These are phyloP conservation scores for Balearica regulorum DNA, from an alignment of 2,797 vertebrate species.

Conservation along the genomic window DNA sequence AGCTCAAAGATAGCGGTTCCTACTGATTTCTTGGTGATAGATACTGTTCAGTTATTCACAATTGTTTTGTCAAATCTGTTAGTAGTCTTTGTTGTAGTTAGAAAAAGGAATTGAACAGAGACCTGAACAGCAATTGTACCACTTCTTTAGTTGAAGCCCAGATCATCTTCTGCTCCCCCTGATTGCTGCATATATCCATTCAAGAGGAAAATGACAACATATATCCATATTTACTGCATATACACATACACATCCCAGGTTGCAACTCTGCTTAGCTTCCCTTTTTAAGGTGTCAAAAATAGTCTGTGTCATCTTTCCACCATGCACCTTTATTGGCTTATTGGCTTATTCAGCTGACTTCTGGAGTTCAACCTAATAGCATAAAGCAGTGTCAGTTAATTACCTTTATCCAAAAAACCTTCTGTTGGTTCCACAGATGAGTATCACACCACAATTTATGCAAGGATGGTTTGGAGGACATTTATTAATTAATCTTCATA, in stretches of 20 bases:
- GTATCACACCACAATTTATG: background rate
- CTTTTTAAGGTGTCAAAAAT: background rate
- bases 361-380: background rate
- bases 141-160: background rate
- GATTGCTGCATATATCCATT: background rate
- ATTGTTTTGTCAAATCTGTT: conserved; percentile 10
- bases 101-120: background rate
- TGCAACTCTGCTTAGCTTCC: background rate
- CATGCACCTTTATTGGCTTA: background rate
- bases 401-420: background rate
- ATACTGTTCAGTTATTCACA: background rate
- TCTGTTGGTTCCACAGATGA: background rate
- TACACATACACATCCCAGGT: background rate
- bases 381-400: background rate
- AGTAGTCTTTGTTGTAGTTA: background rate
- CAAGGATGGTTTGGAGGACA: background rate
- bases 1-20: background rate
- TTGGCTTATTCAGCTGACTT: background rate
- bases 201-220: background rate
- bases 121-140: background rate
- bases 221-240: background rate
- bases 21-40: background rate
- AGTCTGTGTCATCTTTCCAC: background rate
- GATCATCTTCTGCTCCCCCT: background rate
- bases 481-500: background rate